Evolutionary conservation across 2,113 vertebrate genomes (phyloP).

Genomic region (Glaucidium brasilianum): DNA sequence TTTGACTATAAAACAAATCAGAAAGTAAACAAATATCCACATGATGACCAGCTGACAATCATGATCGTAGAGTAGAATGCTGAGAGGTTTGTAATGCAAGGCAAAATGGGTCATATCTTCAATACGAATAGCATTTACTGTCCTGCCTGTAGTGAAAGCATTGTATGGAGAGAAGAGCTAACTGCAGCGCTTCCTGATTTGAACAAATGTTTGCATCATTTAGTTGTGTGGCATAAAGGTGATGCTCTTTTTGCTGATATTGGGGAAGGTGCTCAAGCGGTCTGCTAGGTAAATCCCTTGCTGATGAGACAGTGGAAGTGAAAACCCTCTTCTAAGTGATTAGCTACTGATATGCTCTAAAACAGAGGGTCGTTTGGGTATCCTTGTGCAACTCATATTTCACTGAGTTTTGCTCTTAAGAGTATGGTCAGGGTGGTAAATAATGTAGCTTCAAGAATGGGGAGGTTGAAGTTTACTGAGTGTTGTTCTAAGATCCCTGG

Average conservation of each 20-base stretch:
- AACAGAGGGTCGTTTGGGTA: fast-evolving
- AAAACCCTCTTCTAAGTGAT: neutral
- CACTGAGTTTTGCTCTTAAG: neutral
- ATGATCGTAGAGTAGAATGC: neutral
- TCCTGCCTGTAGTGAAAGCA: neutral
- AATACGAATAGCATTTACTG: neutral
- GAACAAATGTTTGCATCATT: neutral
- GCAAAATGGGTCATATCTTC: neutral
- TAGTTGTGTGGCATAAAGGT: neutral
- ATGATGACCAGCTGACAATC: neutral
- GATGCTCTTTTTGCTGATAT: neutral
- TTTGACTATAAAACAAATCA: neutral
- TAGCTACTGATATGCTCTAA: neutral
- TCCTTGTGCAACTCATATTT: neutral
- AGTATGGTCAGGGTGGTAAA: neutral
- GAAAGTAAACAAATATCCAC: neutral
- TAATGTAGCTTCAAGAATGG: neutral
- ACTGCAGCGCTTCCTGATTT: neutral
- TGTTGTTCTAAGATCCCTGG: neutral
- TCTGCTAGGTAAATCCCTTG: neutral
- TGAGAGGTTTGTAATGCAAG: neutral
- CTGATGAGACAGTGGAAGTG: neutral
- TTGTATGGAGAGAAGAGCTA: neutral
- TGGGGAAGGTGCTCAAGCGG: neutral
- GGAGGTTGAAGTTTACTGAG: neutral